Percentiles rank a stretch among this genome's conserved stretches.
These are phyloP conservation scores for Tympanuchus pallidicinctus DNA, from an alignment of 2,113 vertebrate species.

Conservation along the genomic window DNA sequence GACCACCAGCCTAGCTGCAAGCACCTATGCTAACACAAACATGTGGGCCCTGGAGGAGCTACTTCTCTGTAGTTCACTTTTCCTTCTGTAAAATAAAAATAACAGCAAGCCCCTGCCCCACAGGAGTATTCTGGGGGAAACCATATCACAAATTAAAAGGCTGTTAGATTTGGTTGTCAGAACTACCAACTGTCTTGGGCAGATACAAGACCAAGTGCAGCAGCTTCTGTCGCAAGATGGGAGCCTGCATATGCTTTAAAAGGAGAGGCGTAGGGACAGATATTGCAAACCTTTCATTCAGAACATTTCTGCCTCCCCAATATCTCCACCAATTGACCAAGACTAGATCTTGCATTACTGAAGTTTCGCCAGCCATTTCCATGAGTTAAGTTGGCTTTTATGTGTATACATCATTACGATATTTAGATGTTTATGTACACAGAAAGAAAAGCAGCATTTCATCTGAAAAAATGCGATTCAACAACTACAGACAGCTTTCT, in stretches of 20 bases:
- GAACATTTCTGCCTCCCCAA: background rate
- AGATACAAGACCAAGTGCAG: background rate
- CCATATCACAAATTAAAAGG: background rate
- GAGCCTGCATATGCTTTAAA: background rate
- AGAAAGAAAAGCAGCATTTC: conserved; percentile 13
- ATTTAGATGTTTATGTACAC: background rate
- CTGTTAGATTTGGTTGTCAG: background rate
- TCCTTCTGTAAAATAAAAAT: background rate
- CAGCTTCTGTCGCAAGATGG: background rate
- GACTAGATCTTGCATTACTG: background rate
- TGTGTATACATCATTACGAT: background rate
- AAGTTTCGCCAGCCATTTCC: background rate
- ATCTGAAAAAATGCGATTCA: conserved; percentile 10
- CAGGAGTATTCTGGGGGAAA: background rate
- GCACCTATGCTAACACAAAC: background rate
- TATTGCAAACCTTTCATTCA: background rate
- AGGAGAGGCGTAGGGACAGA: background rate
- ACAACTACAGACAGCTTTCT: background rate
- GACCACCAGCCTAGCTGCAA: background rate
- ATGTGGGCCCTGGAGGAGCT: background rate
- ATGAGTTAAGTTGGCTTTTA: background rate
- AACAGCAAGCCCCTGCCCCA: background rate
- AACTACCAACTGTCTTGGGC: background rate
- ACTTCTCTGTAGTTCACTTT: background rate
- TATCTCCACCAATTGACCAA: background rate